phyloP scores from a whole-genome alignment of 2,888 invertebrate genomes.

The Oscheius sp. region DNA sequence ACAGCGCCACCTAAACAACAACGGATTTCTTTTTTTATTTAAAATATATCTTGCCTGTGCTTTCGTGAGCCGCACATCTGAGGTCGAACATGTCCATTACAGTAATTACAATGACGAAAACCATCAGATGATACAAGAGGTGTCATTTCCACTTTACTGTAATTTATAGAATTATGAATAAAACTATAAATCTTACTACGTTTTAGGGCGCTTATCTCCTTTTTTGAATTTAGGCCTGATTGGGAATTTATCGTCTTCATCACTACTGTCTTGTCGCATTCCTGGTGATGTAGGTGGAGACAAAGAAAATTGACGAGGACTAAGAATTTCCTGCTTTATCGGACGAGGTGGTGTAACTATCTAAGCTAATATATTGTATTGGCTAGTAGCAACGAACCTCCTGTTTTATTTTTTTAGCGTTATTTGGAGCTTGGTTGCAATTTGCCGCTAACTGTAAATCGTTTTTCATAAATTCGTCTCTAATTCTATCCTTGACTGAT shows the following conservation, averaged over 20 bases:
- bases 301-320: conserved; percentile 12
- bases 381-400: no score
- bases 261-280: no score
- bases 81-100: conserved; percentile 59
- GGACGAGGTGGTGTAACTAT: no score
- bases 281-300: conserved; percentile 18
- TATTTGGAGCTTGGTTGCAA: no score
- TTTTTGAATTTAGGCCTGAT: background rate
- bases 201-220: conserved; percentile 33
- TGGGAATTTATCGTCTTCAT: background rate
- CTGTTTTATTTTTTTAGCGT: no score
- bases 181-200: conserved; percentile 33
- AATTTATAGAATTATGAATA: background rate
- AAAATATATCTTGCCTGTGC: conserved; percentile 31
- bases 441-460: no score
- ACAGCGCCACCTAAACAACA: conserved; percentile 61
- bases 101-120: conserved; percentile 49
- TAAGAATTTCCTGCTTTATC: no score
- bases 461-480: no score
- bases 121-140: conserved; percentile 51
- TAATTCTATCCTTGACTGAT: no score
- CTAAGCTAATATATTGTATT: no score
- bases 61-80: conserved; percentile 57
- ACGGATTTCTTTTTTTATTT: background rate
- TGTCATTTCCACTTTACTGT: conserved; percentile 61